These are phyloP conservation scores for Petromus typicus DNA, from an alignment of 2,113 vertebrate species.

Conservation along the genomic window DNA sequence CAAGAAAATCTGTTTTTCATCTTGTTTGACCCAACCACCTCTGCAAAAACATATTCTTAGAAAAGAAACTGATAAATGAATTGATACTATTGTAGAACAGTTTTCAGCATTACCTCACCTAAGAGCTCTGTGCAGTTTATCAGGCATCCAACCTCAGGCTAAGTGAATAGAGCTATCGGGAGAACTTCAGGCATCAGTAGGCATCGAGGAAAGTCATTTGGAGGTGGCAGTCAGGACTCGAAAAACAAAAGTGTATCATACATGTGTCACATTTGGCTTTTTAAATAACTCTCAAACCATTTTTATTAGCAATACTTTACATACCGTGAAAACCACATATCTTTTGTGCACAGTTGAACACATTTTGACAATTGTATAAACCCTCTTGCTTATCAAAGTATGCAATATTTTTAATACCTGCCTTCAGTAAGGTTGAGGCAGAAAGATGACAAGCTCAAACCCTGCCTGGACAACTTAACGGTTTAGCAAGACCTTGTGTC, in stretches of 20 bases:
- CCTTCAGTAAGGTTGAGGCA: not conserved
- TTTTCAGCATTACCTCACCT: not conserved
- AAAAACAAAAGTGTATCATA: not conserved
- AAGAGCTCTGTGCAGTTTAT: not conserved
- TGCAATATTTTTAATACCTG: not conserved
- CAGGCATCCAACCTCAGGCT: not conserved
- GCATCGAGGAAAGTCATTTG: not conserved
- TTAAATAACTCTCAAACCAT: not conserved
- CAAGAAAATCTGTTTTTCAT: not conserved
- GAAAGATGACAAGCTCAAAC: not conserved
- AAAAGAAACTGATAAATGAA: conserved; percentile 35
- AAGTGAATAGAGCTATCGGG: not conserved
- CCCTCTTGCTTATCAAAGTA: not conserved
- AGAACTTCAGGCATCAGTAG: not conserved
- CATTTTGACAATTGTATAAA: not conserved
- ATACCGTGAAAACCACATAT: not conserved
- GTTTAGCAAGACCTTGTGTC: not conserved
- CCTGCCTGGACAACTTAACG: not conserved
- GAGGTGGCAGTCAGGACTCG: not conserved
- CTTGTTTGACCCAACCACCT: not conserved
- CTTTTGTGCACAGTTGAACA: not conserved
- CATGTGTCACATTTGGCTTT: not conserved
- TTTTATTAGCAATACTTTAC: not conserved
- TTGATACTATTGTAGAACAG: not conserved
- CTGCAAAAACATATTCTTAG: not conserved